Conservation (phyloP, 2,113 vertebrate genomes). For the Laterallus jamaicensis region DNA sequence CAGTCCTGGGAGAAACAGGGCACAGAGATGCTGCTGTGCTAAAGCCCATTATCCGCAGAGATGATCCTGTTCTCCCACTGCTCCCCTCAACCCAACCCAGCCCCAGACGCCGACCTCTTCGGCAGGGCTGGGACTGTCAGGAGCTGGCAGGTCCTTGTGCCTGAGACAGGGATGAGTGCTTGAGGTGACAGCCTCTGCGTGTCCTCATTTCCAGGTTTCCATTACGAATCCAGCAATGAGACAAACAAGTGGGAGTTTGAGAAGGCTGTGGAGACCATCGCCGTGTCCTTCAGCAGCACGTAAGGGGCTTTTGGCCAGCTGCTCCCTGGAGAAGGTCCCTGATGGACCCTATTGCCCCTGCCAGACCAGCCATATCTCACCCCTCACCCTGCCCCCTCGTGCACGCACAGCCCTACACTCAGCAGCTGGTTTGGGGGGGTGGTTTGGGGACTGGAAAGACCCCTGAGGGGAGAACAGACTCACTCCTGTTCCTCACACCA, state of each 20-base stretch:
- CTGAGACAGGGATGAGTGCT: background rate
- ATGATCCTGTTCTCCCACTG: background rate
- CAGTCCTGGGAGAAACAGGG: accelerated
- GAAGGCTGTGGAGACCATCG: conserved; percentile 92
- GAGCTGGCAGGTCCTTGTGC: background rate
- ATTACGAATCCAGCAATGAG: conserved; percentile 89
- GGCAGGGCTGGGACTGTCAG: background rate
- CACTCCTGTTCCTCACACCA: background rate
- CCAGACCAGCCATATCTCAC: background rate
- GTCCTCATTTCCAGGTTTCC: conserved; percentile 78
- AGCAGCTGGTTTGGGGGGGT: background rate
- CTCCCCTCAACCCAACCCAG: background rate
- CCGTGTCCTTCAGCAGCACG: conserved; percentile 97
- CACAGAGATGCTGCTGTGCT: background rate
- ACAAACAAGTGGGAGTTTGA: conserved; percentile 91
- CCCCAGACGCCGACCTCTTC: too few relatives aligned
- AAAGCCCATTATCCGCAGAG: background rate
- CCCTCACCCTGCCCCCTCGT: accelerated
- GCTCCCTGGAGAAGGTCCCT: accelerated
- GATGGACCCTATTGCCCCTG: accelerated
- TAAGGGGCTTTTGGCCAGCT: conserved; percentile 64
- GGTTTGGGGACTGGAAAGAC: background rate
- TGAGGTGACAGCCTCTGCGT: accelerated
- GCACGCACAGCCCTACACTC: accelerated
- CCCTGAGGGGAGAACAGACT: accelerated